Evolutionary conservation across 2,888 invertebrate species (phyloP), one percentile per base, ranked within the genome.

Genomic region (Onthophagus sagittarius): DNA sequence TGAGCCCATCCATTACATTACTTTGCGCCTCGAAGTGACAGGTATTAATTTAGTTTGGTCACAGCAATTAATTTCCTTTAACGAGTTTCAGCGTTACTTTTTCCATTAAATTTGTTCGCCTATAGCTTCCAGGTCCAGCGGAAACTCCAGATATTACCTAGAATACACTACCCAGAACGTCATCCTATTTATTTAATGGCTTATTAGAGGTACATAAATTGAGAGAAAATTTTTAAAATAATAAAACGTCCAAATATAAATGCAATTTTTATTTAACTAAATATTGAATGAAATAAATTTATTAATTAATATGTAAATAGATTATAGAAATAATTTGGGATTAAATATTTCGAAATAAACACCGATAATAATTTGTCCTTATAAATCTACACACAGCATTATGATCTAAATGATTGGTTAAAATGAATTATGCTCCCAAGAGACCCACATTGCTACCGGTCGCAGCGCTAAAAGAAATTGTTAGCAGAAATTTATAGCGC

Each of bases 41-140:
- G 67, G 32, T 23, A 67, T 67, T 67, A 67, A 67, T 67, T 67
- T 31, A 67, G 67, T 67, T 67, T 23, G 32, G 67, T 23, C 32
- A 23, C 23, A 23, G 67, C 32, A 67, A 67, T 67, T 67, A 67
- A 67, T 67, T 67, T 67, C 39, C 67, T 67, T 67, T 67, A 67
- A 67, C 67, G 67, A 67, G 67, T 67, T 67, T 23, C 14, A 14
- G 63, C 39, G 39, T 11, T 53, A 53, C 39, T 53, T 53, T 53
- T 53, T 53, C 39, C 39, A 53, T 53, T 53, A 53, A 53, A 53
- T 53, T 53, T 53, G 39, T 53, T 53, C 39, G 39, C 39, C 9
- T 23, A 23, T 23, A 23, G 23, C 23, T 53, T 53, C 39, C 39
- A 11, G 11, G 39, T 53, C 11, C 39, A 11, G 39, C 11, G 39